Evolutionary conservation across 1,140 invertebrate genomes (phyloP).

Genomic region (Bombus sibiricus): DNA sequence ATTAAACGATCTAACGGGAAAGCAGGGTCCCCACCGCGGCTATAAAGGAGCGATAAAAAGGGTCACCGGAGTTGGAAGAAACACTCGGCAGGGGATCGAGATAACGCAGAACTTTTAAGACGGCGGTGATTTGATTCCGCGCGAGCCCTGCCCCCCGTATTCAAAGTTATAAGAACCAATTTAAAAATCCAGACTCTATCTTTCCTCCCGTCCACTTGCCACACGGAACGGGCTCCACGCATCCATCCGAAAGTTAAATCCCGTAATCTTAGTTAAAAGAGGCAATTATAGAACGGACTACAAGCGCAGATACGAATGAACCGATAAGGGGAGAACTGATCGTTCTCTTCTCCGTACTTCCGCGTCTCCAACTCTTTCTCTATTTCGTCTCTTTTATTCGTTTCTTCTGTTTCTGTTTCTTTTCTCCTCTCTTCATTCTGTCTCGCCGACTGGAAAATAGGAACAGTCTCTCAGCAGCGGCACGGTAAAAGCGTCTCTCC

Average conservation of each 20-base stretch:
- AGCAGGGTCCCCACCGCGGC: not conserved
- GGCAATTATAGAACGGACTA: constrained; percentile 77
- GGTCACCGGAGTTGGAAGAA: constrained; percentile 20
- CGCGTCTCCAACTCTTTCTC: constrained; percentile 33
- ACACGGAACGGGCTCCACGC: constrained; percentile 36
- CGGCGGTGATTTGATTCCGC: constrained; percentile 73
- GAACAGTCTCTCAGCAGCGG: constrained; percentile 31
- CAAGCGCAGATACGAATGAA: constrained; percentile 71
- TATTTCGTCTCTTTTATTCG: constrained; percentile 49
- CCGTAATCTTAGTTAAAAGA: constrained; percentile 79
- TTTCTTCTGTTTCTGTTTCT: constrained; percentile 41
- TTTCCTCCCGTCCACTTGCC: not conserved
- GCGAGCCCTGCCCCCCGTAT: constrained; percentile 60
- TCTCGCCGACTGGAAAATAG: constrained; percentile 43
- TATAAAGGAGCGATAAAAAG: constrained; percentile 18
- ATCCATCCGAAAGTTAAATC: constrained; percentile 72
- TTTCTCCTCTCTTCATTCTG: constrained; percentile 42
- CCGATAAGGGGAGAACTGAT: constrained; percentile 76
- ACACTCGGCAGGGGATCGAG: constrained; percentile 41
- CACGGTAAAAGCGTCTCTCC: constrained; percentile 32
- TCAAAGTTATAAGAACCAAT: constrained; percentile 81
- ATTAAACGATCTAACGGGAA: not conserved
- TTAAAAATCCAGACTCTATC: constrained; percentile 73
- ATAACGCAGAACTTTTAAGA: constrained; percentile 71
- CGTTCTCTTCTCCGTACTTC: constrained; percentile 26